These are phyloP conservation scores for Galeopterus variegatus DNA, from an alignment of 2,113 vertebrate genomes.

Conservation along the genomic window DNA sequence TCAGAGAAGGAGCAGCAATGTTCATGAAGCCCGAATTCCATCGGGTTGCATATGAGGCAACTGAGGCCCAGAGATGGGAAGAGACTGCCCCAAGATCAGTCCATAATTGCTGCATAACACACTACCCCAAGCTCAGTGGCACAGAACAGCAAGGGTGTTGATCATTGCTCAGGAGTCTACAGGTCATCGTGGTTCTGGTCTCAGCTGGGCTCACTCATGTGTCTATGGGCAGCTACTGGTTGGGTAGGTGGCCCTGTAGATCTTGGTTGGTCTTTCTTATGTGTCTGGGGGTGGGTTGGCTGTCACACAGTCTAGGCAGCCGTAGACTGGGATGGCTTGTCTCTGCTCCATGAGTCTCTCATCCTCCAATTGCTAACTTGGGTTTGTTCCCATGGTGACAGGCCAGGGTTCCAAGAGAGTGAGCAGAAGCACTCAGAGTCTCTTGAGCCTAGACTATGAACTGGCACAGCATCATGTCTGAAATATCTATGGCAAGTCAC, in stretches of 20 bases:
- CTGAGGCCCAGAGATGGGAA: background rate
- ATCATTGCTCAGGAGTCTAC: background rate
- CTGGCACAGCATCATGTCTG: fast-evolving
- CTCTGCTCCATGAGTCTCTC: fast-evolving
- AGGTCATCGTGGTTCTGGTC: background rate
- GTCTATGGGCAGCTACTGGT: background rate
- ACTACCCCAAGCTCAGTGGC: background rate
- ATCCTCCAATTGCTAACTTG: background rate
- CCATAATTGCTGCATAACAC: background rate
- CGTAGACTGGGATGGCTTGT: background rate
- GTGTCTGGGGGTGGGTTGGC: fast-evolving
- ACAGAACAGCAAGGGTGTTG: background rate
- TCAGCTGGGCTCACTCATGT: background rate
- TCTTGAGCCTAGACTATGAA: background rate
- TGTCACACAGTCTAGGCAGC: background rate
- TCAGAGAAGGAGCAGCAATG: background rate
- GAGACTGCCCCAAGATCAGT: background rate
- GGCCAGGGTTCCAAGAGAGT: background rate
- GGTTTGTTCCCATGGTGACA: background rate
- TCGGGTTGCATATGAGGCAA: background rate
- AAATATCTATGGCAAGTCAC: background rate
- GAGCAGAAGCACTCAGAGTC: background rate
- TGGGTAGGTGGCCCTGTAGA: background rate
- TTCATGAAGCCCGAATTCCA: background rate
- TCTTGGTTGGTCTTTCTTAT: background rate